phyloP scores from a whole-genome alignment of 2,888 invertebrate species.

The Lithosia quadra region DNA sequence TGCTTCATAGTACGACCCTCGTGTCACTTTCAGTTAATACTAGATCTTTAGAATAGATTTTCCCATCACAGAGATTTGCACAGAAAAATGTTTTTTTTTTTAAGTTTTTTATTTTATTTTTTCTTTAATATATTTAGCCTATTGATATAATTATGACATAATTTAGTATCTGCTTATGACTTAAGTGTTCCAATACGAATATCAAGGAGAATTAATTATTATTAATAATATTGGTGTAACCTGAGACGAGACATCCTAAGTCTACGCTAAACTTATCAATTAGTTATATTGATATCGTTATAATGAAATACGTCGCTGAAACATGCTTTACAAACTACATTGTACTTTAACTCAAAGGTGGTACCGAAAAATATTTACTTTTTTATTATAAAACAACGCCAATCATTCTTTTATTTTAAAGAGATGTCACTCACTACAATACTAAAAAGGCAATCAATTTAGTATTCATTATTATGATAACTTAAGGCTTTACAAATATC shows the following conservation, averaged over 20 bases:
- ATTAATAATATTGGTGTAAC: constrained; percentile 75
- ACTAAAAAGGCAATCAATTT: constrained; percentile 77
- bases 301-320: constrained; percentile 79
- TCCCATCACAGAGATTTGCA: constrained; percentile 85
- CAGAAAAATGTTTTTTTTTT: constrained; percentile 74
- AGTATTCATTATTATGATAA: constrained; percentile 77
- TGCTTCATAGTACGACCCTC: constrained; percentile 65
- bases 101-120: constrained; percentile 46
- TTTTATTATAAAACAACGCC: constrained; percentile 73
- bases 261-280: constrained; percentile 79
- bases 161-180: constrained; percentile 79
- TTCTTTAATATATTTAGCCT: constrained; percentile 70
- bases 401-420: constrained; percentile 76
- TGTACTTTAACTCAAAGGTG: constrained; percentile 87
- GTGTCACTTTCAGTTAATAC: constrained; percentile 81
- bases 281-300: constrained; percentile 79
- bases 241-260: constrained; percentile 82
- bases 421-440: constrained; percentile 78
- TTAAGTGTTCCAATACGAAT: constrained; percentile 80
- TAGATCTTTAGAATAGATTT: constrained; percentile 84
- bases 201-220: constrained; percentile 72
- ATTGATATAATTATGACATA: constrained; percentile 83
- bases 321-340: constrained; percentile 81
- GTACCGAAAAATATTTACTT: constrained; percentile 84
- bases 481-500: constrained; percentile 73